Evolutionary conservation across 2,113 vertebrate genomes (phyloP).

Genomic region (Arothron firmamentum): DNA sequence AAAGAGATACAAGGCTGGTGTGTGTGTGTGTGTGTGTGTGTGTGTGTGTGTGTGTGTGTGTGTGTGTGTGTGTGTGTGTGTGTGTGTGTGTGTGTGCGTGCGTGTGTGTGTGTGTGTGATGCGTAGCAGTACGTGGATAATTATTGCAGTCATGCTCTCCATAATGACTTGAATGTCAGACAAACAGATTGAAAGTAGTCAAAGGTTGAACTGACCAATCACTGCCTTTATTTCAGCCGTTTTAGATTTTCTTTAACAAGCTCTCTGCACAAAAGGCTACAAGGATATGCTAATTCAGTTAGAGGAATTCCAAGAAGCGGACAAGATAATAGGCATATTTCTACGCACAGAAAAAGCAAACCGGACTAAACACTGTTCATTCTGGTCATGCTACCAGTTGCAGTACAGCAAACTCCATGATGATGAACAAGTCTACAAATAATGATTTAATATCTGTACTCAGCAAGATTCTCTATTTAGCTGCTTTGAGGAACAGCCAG

Average conservation of each 20-base stretch:
- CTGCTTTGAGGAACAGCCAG: too few relatives aligned
- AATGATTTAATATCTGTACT: too few relatives aligned
- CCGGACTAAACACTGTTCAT: too few relatives aligned
- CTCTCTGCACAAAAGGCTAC: not conserved
- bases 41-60: too few relatives aligned
- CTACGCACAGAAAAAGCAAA: not conserved
- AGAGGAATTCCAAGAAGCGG: not conserved
- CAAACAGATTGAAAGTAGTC: conserved; percentile 18
- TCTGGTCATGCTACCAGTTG: too few relatives aligned
- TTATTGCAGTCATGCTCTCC: conserved; percentile 44
- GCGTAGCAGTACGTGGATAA: conserved; percentile 52
- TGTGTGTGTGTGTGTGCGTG: not conserved
- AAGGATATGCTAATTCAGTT: not conserved
- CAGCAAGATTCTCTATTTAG: too few relatives aligned
- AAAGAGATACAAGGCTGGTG: too few relatives aligned
- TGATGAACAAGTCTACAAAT: too few relatives aligned
- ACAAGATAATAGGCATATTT: not conserved
- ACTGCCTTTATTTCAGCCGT: not conserved
- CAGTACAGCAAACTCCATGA: too few relatives aligned
- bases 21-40: too few relatives aligned
- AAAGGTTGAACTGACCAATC: not conserved
- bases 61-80: not conserved
- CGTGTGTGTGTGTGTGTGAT: conserved; percentile 21
- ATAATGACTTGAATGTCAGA: conserved; percentile 41
- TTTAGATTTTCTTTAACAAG: conserved; percentile 5